phyloP scores from a whole-genome alignment of 2,888 invertebrate species.

The Andrena bicolor region DNA sequence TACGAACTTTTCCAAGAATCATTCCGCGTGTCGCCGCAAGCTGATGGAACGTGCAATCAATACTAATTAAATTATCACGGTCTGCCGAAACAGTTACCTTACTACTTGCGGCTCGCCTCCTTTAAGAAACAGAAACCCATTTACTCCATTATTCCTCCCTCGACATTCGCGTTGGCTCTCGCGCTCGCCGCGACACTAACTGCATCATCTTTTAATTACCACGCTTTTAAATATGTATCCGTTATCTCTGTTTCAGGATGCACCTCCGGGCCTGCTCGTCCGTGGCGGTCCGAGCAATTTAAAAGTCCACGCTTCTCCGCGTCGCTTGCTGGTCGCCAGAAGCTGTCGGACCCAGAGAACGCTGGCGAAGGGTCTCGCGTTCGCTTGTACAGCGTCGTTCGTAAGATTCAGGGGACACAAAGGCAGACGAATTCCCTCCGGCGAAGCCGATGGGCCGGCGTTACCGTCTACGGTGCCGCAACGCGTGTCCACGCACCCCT shows the following conservation, averaged over 20 bases:
- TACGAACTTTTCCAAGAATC: neutral
- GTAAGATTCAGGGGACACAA: slow-evolving; percentile 6
- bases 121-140: neutral
- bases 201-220: too few relatives aligned
- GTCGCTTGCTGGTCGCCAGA: neutral
- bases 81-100: slow-evolving; percentile 18
- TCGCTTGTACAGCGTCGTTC: neutral
- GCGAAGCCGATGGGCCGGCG: slow-evolving; percentile 54
- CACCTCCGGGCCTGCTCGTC: too few relatives aligned
- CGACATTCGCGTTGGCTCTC: neutral
- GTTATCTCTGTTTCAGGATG: too few relatives aligned
- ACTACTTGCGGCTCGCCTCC: neutral
- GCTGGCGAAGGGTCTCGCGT: neutral
- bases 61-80: slow-evolving; percentile 61
- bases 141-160: neutral
- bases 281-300: too few relatives aligned
- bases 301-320: neutral
- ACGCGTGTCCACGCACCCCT: slow-evolving; percentile 35
- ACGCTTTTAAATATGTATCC: too few relatives aligned
- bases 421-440: slow-evolving; percentile 27
- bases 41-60: slow-evolving; percentile 44
- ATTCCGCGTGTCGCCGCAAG: too few relatives aligned
- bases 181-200: too few relatives aligned
- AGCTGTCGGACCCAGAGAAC: neutral
- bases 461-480: slow-evolving; percentile 51